Evolutionary conservation across 2,888 invertebrate species (phyloP), one percentile per base, ranked within the genome.

Genomic region (Lissonota sp.): DNA sequence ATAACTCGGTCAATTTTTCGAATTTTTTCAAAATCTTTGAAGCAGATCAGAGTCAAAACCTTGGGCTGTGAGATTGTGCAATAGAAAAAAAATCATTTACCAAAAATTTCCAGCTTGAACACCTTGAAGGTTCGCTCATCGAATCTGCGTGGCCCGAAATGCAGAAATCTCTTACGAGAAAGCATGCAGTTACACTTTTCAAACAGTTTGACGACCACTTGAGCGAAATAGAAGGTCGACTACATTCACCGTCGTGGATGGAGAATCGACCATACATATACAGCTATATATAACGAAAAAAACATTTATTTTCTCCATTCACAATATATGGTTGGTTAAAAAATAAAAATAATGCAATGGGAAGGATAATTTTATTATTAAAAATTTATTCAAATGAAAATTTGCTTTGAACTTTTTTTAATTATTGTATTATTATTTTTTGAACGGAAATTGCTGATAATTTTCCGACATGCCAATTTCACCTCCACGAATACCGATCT

Each of bases 211-310:
- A 53, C 51, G 72, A 39, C 37, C 6, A 16, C n/a, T 51, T 8
- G 60, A 71, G 42, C 67, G 53, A 63, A 58, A 67, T 60, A 77
- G 90, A 91, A 91, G 91, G 91, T 88, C 91, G 86, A 91, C 91
- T 88, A 91, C 91, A 91, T 91, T 91, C 91, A 90, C 91, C 83
- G 74, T 72, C 81, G 63, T 69, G 10, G 64, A 53, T 16, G 5
- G 46, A 75, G 46, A 72, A 67, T 58, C 60, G 64, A 53, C 58
- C 8, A 66, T 63, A 62, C 51, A 60, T 49, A 26, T 46, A 58
- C 74, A 53, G 53, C 55, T 64, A 40, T 60, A 71, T 70, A 44
- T 67, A 8, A 71, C 40, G 60, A 74, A 75, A 60, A 44, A 72
- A 62, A 67, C n/a, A 37, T 39, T 37, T 16, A 37, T 58, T 26